Conservation (phyloP, 2,888 invertebrate species). For the Muschampia plurimacula region DNA sequence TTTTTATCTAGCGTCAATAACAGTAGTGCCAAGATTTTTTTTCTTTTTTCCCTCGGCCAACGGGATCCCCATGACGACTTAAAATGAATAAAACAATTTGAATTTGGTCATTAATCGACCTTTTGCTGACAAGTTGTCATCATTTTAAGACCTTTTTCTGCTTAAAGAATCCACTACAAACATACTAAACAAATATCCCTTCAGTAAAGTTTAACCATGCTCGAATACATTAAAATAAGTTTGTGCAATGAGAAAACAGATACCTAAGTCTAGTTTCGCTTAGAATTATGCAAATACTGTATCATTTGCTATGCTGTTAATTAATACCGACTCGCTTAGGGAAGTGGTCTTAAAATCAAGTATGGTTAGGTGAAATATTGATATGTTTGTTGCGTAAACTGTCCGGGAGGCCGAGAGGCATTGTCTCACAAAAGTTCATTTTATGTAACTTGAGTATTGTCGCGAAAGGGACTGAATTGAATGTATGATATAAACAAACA, state of each 20-base stretch:
- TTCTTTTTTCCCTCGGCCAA: no score
- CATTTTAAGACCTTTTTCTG: no score
- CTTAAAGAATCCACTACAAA: no score
- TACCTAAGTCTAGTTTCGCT: constrained; percentile 21
- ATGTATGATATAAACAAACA: neutral
- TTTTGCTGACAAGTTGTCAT: no score
- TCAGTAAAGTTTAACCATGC: neutral
- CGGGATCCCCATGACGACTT: no score
- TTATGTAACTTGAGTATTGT: constrained; percentile 1
- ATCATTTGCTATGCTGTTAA: constrained; percentile 33
- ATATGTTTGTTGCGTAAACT: constrained; percentile 21
- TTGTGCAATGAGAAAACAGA: constrained; percentile 31
- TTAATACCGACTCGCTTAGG: constrained; percentile 26
- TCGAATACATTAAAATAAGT: neutral
- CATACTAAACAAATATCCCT: no score
- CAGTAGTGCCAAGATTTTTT: no score
- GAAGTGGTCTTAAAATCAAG: constrained; percentile 25
- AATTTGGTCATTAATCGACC: no score
- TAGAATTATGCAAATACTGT: constrained; percentile 33
- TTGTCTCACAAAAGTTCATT: constrained; percentile 25
- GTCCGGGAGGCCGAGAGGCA: neutral
- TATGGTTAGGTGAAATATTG: constrained; percentile 23
- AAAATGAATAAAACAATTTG: no score
- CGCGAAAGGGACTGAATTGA: constrained; percentile 3
- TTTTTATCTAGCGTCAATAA: no score